Percentiles rank a stretch among this genome's conserved stretches.
Conservation (phyloP, 2,888 invertebrate genomes). For the Coleophora flavipennella region DNA sequence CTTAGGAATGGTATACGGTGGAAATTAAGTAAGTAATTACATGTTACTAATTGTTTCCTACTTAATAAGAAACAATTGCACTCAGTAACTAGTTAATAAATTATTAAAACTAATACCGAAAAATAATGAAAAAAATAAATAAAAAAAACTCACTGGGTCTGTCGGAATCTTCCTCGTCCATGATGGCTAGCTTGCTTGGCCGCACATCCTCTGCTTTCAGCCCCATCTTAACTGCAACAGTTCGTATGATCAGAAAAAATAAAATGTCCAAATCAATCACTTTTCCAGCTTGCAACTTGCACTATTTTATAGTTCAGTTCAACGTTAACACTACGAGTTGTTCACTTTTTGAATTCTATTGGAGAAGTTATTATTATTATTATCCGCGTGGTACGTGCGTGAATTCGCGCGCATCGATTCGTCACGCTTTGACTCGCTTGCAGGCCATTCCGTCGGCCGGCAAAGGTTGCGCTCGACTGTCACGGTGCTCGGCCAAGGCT, state of each 20-base stretch:
- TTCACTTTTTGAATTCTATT: slow-evolving; percentile 31
- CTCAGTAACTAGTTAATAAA: too few relatives aligned
- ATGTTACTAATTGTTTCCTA: too few relatives aligned
- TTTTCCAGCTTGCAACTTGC: slow-evolving; percentile 1
- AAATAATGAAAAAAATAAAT: background rate
- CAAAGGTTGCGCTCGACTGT: slow-evolving; percentile 50
- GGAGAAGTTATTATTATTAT: slow-evolving; percentile 18
- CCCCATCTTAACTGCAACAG: slow-evolving; percentile 57
- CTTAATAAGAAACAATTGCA: too few relatives aligned
- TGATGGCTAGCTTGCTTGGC: slow-evolving; percentile 66
- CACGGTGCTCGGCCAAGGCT: slow-evolving; percentile 41
- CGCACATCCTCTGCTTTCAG: slow-evolving; percentile 60
- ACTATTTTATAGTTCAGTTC: too few relatives aligned
- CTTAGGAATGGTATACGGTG: too few relatives aligned
- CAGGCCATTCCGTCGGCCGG: slow-evolving; percentile 8
- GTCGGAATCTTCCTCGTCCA: slow-evolving; percentile 58
- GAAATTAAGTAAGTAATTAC: too few relatives aligned
- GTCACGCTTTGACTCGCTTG: slow-evolving; percentile 34
- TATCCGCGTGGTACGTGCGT: slow-evolving; percentile 15
- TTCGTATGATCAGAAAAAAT: slow-evolving; percentile 22
- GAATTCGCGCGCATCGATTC: slow-evolving; percentile 39
- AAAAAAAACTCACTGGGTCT: slow-evolving; percentile 46
- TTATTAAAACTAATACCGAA: background rate
- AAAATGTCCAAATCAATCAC: slow-evolving; percentile 23
- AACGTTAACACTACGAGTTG: slow-evolving; percentile 14